These are phyloP conservation scores for Poeciliopsis paucimaculata DNA, from an alignment of 2,797 vertebrate species.

Conservation along the genomic window DNA sequence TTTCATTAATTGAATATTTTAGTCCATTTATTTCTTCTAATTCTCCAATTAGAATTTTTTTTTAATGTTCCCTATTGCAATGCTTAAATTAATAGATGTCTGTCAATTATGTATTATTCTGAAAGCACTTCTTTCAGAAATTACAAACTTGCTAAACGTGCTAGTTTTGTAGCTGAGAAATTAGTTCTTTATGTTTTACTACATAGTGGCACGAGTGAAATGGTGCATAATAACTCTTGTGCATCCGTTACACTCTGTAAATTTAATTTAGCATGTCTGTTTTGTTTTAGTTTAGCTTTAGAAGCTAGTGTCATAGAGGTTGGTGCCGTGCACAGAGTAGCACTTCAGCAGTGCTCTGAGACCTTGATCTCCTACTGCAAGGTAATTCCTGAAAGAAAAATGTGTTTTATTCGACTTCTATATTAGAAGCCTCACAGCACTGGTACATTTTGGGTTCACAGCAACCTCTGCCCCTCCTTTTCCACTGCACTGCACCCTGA, in stretches of 20 bases:
- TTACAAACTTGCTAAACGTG: neutral
- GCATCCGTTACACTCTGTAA: neutral
- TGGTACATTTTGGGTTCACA: slow-evolving; percentile 55
- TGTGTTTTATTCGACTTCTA: neutral
- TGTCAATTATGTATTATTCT: neutral
- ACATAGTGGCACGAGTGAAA: neutral
- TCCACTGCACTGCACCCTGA: slow-evolving; percentile 65
- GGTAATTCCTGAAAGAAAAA: slow-evolving; percentile 1
- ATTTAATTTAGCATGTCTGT: neutral
- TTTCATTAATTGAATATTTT: neutral
- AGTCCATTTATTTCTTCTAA: neutral
- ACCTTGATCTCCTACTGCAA: neutral
- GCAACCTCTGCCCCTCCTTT: slow-evolving; percentile 51
- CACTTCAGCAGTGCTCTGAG: neutral
- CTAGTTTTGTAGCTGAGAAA: neutral
- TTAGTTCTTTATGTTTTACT: neutral
- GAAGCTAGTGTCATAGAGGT: neutral
- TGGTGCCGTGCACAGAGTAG: too few species aligned
- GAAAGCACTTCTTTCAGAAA: neutral
- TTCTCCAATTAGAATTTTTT: neutral
- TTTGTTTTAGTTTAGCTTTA: neutral
- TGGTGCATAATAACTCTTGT: neutral
- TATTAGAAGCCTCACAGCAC: neutral
- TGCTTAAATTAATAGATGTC: neutral
- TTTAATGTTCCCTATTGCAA: neutral